phyloP scores from a whole-genome alignment of 2,113 vertebrate genomes.

The Bubo scandiacus region DNA sequence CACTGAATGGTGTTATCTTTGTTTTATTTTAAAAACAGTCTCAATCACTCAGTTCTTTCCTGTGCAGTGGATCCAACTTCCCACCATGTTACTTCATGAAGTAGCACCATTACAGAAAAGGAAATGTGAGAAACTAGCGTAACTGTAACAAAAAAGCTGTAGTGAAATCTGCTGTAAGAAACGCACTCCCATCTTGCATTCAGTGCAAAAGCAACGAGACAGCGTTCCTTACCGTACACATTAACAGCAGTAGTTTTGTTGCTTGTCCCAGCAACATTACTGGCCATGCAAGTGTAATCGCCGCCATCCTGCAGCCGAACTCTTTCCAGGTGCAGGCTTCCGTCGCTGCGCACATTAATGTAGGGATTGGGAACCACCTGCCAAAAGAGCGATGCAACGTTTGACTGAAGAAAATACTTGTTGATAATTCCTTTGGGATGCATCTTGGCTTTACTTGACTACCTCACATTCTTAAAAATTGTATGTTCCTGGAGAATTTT shows the following conservation, averaged over 20 bases:
- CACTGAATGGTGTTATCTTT: neutral
- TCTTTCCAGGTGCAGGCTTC: slow-evolving; percentile 92
- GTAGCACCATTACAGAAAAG: accelerated
- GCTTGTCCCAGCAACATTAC: slow-evolving; percentile 83
- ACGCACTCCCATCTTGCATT: neutral
- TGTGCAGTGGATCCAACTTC: neutral
- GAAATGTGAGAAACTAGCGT: accelerated
- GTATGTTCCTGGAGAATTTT: neutral
- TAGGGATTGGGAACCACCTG: slow-evolving; percentile 89
- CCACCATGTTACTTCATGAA: accelerated
- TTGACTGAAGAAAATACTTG: neutral
- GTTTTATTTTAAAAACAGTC: neutral
- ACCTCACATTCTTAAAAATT: neutral
- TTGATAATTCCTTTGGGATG: neutral
- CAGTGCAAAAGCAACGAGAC: neutral
- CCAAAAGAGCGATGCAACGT: neutral
- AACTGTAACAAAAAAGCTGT: neutral
- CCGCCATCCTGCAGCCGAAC: slow-evolving; percentile 85
- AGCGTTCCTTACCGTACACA: slow-evolving; percentile 79
- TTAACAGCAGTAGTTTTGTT: slow-evolving; percentile 85
- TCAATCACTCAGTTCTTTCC: neutral
- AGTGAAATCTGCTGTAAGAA: neutral
- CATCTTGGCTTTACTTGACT: accelerated
- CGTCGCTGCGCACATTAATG: slow-evolving; percentile 84
- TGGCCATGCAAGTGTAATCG: slow-evolving; percentile 89